Evolutionary conservation across 2,113 vertebrate species (phyloP).

Genomic region (Pachypanchax playfairii): DNA sequence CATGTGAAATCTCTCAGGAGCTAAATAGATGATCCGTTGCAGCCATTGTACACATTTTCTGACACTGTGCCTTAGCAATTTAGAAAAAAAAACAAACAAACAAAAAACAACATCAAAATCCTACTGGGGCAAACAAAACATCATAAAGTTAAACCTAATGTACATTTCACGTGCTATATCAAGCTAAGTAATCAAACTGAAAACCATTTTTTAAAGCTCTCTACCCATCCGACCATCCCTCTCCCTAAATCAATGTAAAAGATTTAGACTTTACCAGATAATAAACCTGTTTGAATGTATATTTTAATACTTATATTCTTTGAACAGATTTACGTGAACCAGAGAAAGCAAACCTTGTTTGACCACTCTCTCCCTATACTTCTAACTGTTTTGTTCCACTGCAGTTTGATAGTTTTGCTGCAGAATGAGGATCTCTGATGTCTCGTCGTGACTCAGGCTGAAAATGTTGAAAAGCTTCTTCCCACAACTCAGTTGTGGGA

Average conservation of each 20-base stretch:
- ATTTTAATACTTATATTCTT: no score
- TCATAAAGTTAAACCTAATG: background rate
- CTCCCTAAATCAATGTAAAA: no score
- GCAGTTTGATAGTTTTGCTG: constrained; percentile 42
- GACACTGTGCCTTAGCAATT: background rate
- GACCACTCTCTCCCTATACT: constrained; percentile 3
- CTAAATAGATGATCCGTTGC: background rate
- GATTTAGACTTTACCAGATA: no score
- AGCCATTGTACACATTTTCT: background rate
- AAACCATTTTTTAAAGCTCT: no score
- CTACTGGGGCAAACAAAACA: background rate
- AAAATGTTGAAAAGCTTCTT: constrained; percentile 32
- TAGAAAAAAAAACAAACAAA: background rate
- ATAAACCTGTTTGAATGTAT: no score
- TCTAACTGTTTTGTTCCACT: constrained; percentile 8
- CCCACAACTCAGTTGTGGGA: constrained; percentile 25
- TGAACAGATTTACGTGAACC: background rate
- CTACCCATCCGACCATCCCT: no score
- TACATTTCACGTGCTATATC: background rate
- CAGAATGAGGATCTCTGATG: constrained; percentile 28
- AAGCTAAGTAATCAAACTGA: background rate
- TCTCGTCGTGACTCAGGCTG: constrained; percentile 47
- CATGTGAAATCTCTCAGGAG: background rate
- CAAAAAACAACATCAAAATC: background rate
- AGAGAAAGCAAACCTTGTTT: background rate